Conservation (phyloP, 2,797 vertebrate species). For the Tadarida brasiliensis region DNA sequence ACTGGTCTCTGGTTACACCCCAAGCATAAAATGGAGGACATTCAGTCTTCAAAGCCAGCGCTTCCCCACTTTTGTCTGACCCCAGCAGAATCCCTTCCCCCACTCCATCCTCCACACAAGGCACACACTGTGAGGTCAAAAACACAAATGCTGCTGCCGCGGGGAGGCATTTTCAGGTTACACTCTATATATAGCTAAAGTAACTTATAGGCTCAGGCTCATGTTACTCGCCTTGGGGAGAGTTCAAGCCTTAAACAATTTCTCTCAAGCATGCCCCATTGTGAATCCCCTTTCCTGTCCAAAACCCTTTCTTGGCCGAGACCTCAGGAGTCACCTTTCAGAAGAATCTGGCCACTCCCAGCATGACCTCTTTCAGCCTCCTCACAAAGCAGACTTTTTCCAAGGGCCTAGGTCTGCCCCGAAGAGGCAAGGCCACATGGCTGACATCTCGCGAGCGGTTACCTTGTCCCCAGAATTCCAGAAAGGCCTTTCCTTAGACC, state of each 20-base stretch:
- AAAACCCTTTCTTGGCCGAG: slow-evolving; percentile 55
- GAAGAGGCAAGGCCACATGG: not conserved
- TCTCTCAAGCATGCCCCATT: slow-evolving; percentile 53
- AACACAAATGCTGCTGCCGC: not conserved
- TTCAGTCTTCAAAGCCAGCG: slow-evolving; percentile 70
- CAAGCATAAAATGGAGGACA: slow-evolving; percentile 73
- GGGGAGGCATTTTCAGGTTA: slow-evolving; percentile 59
- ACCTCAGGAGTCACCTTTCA: slow-evolving; percentile 65
- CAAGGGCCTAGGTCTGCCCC: not conserved
- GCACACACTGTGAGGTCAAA: slow-evolving; percentile 16
- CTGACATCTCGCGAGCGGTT: not conserved
- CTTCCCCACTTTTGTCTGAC: slow-evolving; percentile 60
- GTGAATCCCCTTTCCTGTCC: slow-evolving; percentile 70
- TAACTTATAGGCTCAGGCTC: slow-evolving; percentile 10
- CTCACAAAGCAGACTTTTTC: not conserved
- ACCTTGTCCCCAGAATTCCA: not conserved
- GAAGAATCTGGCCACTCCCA: slow-evolving; percentile 57
- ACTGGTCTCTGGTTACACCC: slow-evolving; percentile 81
- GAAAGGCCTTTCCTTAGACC: not conserved
- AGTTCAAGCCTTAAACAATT: slow-evolving; percentile 66
- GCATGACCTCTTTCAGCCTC: not conserved
- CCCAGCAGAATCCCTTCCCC: slow-evolving; percentile 53
- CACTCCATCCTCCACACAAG: not conserved
- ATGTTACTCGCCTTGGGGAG: slow-evolving; percentile 16
- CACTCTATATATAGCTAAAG: slow-evolving; percentile 55